A percentile compares a stretch with the other conserved stretches of the same genome.
These are phyloP conservation scores for Caretta caretta DNA, from an alignment of 2,113 vertebrate species.

Conservation along the genomic window DNA sequence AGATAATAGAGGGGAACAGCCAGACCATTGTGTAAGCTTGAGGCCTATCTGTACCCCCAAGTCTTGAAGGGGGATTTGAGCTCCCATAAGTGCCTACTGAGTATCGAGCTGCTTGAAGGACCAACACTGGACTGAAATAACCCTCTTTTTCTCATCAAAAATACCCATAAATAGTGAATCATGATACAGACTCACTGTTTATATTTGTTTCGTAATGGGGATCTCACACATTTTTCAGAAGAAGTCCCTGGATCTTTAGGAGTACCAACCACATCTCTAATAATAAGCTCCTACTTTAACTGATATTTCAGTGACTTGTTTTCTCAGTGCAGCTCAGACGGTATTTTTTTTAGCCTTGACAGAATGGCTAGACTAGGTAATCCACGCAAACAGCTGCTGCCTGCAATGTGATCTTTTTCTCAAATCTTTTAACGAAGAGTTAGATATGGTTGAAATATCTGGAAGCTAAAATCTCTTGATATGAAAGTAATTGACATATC, in stretches of 20 bases:
- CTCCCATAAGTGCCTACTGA: neutral
- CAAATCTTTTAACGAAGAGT: constrained; percentile 77
- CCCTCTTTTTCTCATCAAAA: neutral
- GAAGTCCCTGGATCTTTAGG: neutral
- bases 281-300: constrained; percentile 56
- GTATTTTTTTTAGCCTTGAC: constrained; percentile 81
- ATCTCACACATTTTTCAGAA: neutral
- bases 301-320: constrained; percentile 77
- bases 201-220: neutral
- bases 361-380: constrained; percentile 86
- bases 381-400: constrained; percentile 84
- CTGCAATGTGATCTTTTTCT: constrained; percentile 82
- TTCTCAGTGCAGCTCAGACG: constrained; percentile 79
- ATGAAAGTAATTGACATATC: constrained; percentile 67
- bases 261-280: constrained; percentile 48
- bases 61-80: neutral
- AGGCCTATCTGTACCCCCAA: neutral
- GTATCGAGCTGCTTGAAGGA: neutral
- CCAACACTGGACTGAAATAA: neutral
- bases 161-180: neutral
- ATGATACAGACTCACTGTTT: constrained; percentile 20
- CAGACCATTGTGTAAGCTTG: neutral
- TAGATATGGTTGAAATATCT: constrained; percentile 73
- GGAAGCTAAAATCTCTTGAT: constrained; percentile 75
- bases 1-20: neutral